phyloP scores from a whole-genome alignment of 2,888 invertebrate species.

The Drosophila phalerata region DNA sequence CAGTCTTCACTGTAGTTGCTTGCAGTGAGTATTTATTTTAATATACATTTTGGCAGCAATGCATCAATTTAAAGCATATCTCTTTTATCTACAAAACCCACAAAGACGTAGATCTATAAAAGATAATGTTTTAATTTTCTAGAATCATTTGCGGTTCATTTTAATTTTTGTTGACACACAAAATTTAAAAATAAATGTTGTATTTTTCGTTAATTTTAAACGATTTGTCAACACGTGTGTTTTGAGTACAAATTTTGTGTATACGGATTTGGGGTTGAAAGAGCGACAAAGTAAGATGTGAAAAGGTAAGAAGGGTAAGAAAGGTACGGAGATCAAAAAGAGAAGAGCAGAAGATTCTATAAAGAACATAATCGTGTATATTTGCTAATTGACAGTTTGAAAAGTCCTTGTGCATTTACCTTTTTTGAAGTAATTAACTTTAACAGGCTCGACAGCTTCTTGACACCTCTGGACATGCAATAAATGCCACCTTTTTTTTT shows the following conservation, averaged over 20 bases:
- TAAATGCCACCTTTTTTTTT: slow-evolving; percentile 52
- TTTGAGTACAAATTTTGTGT: slow-evolving; percentile 9
- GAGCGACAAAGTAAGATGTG: slow-evolving; percentile 1
- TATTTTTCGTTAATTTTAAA: neutral
- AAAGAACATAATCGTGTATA: neutral
- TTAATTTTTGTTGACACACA: slow-evolving; percentile 5
- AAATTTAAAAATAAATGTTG: slow-evolving; percentile 3
- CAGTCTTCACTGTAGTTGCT: neutral
- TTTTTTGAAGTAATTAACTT: slow-evolving; percentile 31
- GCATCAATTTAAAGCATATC: slow-evolving; percentile 25
- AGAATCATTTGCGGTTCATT: slow-evolving; percentile 18
- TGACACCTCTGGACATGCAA: slow-evolving; percentile 49
- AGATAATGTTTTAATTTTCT: slow-evolving; percentile 12
- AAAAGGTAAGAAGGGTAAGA: slow-evolving; percentile 4
- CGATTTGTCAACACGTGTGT: slow-evolving; percentile 36
- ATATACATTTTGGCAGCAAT: slow-evolving; percentile 43
- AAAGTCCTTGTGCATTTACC: slow-evolving; percentile 40
- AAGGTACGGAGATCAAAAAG: slow-evolving; percentile 30
- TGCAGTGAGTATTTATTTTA: slow-evolving; percentile 17
- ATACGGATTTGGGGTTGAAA: slow-evolving; percentile 4
- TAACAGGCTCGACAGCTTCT: slow-evolving; percentile 18
- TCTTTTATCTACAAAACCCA: slow-evolving; percentile 12
- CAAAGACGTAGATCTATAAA: neutral
- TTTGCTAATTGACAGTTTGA: slow-evolving; percentile 25
- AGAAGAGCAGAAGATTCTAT: neutral